Evolutionary conservation across 2,888 invertebrate species (phyloP).

Genomic region (Meloe dianella): DNA sequence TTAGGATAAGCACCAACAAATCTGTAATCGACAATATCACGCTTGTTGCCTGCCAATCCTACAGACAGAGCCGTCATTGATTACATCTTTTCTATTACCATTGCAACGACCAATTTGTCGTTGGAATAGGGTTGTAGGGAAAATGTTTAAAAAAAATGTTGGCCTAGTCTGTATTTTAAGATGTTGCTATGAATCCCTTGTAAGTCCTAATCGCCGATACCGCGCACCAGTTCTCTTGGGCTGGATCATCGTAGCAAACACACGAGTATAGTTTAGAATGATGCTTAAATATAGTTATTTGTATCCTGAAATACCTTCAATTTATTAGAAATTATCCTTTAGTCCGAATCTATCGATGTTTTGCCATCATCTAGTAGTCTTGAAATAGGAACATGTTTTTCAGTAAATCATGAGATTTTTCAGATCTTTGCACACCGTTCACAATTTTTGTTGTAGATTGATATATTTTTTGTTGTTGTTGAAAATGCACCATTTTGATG

Average conservation of each 20-base stretch:
- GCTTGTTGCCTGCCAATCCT: background rate
- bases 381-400: background rate
- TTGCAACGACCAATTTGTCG: no score
- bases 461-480: background rate
- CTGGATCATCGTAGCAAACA: constrained; percentile 52
- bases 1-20: constrained; percentile 21
- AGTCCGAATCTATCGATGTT: background rate
- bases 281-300: background rate
- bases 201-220: constrained; percentile 34
- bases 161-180: background rate
- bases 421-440: constrained; percentile 3
- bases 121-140: no score
- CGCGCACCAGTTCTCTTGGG: constrained; percentile 58
- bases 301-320: background rate
- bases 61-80: background rate
- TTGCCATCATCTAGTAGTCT: background rate
- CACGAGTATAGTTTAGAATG: constrained; percentile 14
- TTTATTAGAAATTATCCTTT: background rate
- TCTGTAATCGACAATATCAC: background rate
- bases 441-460: background rate
- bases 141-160: no score
- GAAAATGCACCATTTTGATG: background rate
- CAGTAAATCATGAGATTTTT: background rate
- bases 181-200: background rate
- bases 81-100: background rate